phyloP scores from a whole-genome alignment of 2,888 invertebrate genomes.

The Callimorpha dominula region DNA sequence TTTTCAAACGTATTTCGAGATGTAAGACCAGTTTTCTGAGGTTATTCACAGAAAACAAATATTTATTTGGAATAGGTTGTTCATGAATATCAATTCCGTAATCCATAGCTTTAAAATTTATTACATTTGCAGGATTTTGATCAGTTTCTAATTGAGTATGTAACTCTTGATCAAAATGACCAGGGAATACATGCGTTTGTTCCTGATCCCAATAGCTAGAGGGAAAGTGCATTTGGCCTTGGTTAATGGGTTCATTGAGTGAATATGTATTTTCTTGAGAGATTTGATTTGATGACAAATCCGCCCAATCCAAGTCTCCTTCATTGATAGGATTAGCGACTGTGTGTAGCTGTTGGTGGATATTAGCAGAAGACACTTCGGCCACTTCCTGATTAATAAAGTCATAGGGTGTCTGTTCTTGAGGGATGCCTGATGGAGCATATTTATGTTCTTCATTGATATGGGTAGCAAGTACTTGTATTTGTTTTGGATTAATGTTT shows the following conservation, averaged over 20 bases:
- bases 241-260: no score
- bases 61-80: background rate
- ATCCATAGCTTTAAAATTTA: background rate
- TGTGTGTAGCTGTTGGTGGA: no score
- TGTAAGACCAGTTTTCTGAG: background rate
- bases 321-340: background rate
- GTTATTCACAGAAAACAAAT: slow-evolving; percentile 13
- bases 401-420: background rate
- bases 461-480: background rate
- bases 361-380: background rate
- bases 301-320: no score
- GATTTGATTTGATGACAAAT: no score
- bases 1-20: background rate
- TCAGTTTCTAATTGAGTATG: background rate
- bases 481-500: no score
- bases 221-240: background rate
- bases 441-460: background rate
- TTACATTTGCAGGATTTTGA: background rate
- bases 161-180: background rate
- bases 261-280: no score
- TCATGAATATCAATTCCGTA: background rate
- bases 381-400: background rate
- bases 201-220: background rate
- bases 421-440: background rate
- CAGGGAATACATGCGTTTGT: background rate